Evolutionary conservation across 2,888 invertebrate genomes (phyloP).

Genomic region (Acanthosepion lycidas): DNA sequence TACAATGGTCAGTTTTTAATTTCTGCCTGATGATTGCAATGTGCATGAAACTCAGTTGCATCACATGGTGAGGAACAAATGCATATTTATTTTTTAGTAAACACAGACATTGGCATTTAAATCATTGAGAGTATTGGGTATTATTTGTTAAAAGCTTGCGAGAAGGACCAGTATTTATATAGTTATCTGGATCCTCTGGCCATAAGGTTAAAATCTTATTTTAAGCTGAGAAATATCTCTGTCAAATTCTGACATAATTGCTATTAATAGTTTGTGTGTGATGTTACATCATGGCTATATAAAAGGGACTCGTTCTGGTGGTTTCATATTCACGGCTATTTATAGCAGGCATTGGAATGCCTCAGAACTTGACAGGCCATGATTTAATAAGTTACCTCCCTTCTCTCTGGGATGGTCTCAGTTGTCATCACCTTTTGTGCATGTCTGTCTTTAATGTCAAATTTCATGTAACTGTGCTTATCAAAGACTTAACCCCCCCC

Average conservation of each 20-base stretch:
- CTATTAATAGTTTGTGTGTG: background rate
- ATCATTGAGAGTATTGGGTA: too few relatives aligned
- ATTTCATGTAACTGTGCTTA: background rate
- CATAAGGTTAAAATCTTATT: too few relatives aligned
- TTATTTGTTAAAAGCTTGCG: too few relatives aligned
- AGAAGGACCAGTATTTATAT: too few relatives aligned
- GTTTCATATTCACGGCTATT: background rate
- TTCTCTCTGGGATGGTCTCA: background rate
- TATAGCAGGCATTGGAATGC: background rate
- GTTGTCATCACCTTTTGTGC: background rate
- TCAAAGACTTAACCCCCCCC: background rate
- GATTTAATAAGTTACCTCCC: conserved; percentile 9
- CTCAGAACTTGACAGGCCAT: background rate
- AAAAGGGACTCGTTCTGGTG: background rate
- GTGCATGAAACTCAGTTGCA: too few relatives aligned
- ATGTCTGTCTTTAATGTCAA: background rate
- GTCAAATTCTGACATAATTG: background rate
- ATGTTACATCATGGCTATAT: background rate
- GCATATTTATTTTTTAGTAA: too few relatives aligned
- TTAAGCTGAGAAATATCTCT: too few relatives aligned
- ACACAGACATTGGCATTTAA: too few relatives aligned
- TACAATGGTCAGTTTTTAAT: too few relatives aligned
- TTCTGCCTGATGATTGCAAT: too few relatives aligned
- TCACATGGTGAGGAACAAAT: too few relatives aligned
- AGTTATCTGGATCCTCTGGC: too few relatives aligned